Percentiles rank a stretch among this genome's conserved stretches.
Evolutionary conservation across 2,797 vertebrate genomes (phyloP).

Genomic region (Gymnocypris eckloni): DNA sequence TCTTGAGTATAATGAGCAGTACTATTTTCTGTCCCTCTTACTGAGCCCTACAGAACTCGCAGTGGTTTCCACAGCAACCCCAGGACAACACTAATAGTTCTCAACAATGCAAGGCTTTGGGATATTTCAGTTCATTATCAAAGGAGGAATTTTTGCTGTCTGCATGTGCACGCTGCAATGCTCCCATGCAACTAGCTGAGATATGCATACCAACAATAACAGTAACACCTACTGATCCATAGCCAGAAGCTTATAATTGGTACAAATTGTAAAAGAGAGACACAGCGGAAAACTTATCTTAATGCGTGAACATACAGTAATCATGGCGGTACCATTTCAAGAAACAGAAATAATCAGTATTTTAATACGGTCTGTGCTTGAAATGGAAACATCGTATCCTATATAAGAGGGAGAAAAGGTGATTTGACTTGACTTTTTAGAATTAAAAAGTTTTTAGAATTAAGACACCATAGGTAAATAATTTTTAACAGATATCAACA

Average conservation of each 20-base stretch:
- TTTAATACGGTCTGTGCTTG: neutral
- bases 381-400: slow-evolving; percentile 20
- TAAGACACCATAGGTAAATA: neutral
- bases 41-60: slow-evolving; percentile 68
- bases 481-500: neutral
- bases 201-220: neutral
- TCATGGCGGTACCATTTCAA: neutral
- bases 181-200: neutral
- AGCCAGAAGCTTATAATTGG: slow-evolving; percentile 22
- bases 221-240: slow-evolving; percentile 5
- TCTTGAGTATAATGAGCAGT: slow-evolving; percentile 68
- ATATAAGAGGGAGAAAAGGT: neutral
- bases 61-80: slow-evolving; percentile 73
- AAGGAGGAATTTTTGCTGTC: slow-evolving; percentile 40
- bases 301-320: neutral
- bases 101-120: slow-evolving; percentile 76
- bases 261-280: neutral
- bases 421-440: neutral
- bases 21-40: slow-evolving; percentile 68
- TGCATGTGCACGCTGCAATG: neutral
- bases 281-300: neutral
- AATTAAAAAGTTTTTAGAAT: neutral
- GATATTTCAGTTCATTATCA: slow-evolving; percentile 65
- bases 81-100: slow-evolving; percentile 74
- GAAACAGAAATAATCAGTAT: neutral